A percentile compares a stretch with the other conserved stretches of the same genome.
Evolutionary conservation across 2,888 invertebrate species (phyloP).

Genomic region (Euzophera pinguis): DNA sequence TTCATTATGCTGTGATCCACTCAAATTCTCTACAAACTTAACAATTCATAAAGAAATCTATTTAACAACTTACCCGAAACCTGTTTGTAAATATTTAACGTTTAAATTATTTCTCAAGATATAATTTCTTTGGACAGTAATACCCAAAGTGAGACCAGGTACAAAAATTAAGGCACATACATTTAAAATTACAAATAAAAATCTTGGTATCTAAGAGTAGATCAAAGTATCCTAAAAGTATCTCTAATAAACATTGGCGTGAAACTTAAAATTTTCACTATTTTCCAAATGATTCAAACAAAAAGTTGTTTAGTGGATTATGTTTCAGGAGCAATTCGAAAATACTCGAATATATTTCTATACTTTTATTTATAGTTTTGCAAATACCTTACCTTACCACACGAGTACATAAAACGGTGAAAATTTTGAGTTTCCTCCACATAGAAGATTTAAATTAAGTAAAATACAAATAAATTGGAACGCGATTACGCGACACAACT

Average conservation of each 20-base stretch:
- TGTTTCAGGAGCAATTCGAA: no score
- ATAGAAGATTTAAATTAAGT: no score
- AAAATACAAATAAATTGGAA: no score
- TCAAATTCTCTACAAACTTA: conserved; percentile 2
- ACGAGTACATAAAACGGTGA: no score
- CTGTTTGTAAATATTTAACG: neutral
- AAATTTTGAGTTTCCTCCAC: no score
- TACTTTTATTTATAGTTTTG: no score
- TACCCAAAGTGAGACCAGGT: neutral
- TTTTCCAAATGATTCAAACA: no score
- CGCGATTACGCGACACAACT: no score
- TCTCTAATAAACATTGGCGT: neutral
- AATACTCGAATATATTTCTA: no score
- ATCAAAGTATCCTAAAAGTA: neutral
- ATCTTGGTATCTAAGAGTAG: neutral
- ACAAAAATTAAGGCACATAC: neutral
- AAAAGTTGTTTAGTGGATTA: no score
- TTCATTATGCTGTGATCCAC: neutral
- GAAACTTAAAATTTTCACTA: no score
- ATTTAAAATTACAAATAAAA: neutral
- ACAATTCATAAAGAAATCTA: conserved; percentile 2
- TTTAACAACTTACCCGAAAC: conserved; percentile 1
- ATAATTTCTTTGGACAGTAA: neutral
- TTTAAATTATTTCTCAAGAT: neutral
- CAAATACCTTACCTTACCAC: no score